A percentile compares a stretch with the other conserved stretches of the same genome.
These are phyloP conservation scores for Melanophora roralis DNA, from an alignment of 2,888 invertebrate genomes.

Conservation along the genomic window DNA sequence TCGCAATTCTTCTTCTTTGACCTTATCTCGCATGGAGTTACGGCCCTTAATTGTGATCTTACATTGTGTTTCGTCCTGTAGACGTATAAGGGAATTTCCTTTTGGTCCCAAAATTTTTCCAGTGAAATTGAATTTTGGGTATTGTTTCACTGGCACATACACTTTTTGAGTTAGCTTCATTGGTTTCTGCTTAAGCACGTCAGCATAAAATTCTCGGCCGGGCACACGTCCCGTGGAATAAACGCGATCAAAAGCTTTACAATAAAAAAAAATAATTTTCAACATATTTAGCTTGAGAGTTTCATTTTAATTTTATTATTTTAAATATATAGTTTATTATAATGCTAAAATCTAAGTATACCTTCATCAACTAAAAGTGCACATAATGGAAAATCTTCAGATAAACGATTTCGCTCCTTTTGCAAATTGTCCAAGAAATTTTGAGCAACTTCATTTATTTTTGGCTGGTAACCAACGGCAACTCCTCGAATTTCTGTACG, in stretches of 20 bases:
- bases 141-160: conserved; percentile 77
- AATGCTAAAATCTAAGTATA: conserved; percentile 43
- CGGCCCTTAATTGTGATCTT: conserved; percentile 95
- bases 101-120: conserved; percentile 96
- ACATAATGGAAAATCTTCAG: conserved; percentile 71
- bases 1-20: conserved; percentile 87
- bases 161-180: conserved; percentile 75
- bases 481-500: conserved; percentile 58
- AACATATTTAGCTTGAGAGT: too few relatives aligned
- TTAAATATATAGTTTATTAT: too few relatives aligned
- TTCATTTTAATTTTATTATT: too few relatives aligned
- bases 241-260: conserved; percentile 84
- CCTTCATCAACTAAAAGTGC: conserved; percentile 73
- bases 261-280: not conserved
- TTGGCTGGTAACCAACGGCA: conserved; percentile 68
- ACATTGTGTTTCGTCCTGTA: conserved; percentile 96
- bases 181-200: conserved; percentile 82
- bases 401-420: conserved; percentile 69
- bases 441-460: conserved; percentile 72
- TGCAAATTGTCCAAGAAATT: conserved; percentile 72
- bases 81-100: conserved; percentile 92
- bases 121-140: conserved; percentile 90
- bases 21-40: conserved; percentile 93
- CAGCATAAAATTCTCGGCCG: conserved; percentile 83
- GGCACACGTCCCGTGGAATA: conserved; percentile 84